These are phyloP conservation scores for Lasioglossum villosulum DNA, from an alignment of 2,888 invertebrate genomes.

Conservation along the genomic window DNA sequence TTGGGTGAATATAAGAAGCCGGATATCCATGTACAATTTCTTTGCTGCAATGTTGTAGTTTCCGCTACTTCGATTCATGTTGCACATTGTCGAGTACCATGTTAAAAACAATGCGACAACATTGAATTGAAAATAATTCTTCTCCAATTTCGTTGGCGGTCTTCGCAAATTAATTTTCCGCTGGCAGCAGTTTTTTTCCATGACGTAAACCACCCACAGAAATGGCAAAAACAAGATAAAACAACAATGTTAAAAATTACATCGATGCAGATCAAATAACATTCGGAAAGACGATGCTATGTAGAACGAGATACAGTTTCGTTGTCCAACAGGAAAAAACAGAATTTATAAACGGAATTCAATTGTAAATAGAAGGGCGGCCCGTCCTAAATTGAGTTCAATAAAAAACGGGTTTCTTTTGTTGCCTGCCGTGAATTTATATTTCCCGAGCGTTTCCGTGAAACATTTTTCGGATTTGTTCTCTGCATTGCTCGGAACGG, in stretches of 20 bases:
- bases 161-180: background rate
- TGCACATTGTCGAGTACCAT: too few species aligned
- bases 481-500: background rate
- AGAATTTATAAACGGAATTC: background rate
- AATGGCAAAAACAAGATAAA: background rate
- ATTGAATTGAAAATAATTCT: background rate
- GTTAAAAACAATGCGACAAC: too few species aligned
- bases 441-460: background rate
- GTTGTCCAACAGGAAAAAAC: background rate
- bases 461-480: background rate
- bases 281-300: background rate
- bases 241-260: background rate
- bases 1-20: too few species aligned
- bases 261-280: background rate
- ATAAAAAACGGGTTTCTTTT: background rate
- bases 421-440: background rate
- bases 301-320: background rate
- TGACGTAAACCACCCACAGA: background rate
- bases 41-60: background rate
- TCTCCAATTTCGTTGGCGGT: background rate
- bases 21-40: too few species aligned
- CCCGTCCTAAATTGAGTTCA: background rate
- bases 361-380: background rate
- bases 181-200: background rate
- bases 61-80: background rate